Conservation (phyloP, 2,888 invertebrate species). For the Cantharis rufa region DNA sequence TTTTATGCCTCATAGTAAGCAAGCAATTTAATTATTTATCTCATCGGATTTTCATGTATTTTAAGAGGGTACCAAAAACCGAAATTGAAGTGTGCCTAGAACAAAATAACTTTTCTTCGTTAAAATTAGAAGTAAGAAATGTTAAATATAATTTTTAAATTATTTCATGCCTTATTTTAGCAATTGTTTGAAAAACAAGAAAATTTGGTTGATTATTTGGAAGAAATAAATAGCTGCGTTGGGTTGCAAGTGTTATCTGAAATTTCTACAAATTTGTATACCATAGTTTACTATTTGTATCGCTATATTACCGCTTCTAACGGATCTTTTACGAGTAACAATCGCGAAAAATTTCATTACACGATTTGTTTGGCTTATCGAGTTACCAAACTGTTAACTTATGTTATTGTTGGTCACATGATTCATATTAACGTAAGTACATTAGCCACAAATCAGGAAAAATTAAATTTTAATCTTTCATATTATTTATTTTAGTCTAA, state of each 20-base stretch:
- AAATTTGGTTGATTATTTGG: constrained; percentile 24
- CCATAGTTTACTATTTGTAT: constrained; percentile 35
- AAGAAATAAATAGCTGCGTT: constrained; percentile 29
- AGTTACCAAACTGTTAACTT: constrained; percentile 28
- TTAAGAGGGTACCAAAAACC: not conserved
- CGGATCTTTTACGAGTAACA: constrained; percentile 25
- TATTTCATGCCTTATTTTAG: not conserved
- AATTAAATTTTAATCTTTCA: too few species aligned
- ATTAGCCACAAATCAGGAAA: too few species aligned
- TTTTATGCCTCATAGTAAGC: not conserved
- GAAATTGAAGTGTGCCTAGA: not conserved
- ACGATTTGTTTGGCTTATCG: constrained; percentile 27
- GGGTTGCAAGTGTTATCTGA: constrained; percentile 34
- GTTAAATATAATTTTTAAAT: not conserved
- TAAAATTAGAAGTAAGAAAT: not conserved
- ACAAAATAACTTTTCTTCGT: not conserved
- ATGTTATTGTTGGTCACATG: constrained; percentile 29
- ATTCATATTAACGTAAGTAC: constrained; percentile 27
- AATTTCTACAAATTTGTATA: constrained; percentile 31
- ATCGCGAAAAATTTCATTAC: constrained; percentile 34
- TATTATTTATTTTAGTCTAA: constrained; percentile 2
- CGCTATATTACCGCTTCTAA: constrained; percentile 33
- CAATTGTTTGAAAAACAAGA: constrained; percentile 10
- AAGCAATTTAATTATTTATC: not conserved
- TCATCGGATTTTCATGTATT: not conserved